Base-by-base conservation (phyloP, 2,113 vertebrate species). In the Hystrix cristata region DNA sequence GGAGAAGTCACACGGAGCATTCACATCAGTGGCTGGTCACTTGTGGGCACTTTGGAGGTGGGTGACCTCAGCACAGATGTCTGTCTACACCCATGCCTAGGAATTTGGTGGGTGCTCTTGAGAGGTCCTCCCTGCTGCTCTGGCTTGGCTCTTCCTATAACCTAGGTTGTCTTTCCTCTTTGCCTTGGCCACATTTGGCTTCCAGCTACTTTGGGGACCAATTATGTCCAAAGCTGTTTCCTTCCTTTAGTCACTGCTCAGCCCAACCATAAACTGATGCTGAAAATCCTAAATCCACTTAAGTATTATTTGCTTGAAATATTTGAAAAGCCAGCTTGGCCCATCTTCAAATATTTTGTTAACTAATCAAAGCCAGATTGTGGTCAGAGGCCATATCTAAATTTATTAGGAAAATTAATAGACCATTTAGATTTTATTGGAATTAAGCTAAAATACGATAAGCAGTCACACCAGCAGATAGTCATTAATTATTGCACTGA, bases 361-460 rank as follows among this genome's bases (percentile, higher is more conserved):
- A 98, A 98, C 98, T 99, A 98, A 99, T 99, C 98, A 98, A 98
- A 98, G 98, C 98, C 98, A 98, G 98, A 99, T 98, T 98, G 98
- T 27, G 97, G 98, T 98, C 97, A 97, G 97, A 95, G 98, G 97
- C 98, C 98, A 98, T 98, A 98, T 98, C 98, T 98, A 99, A 99
- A 98, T 99, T 98, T 99, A 98, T 99, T 99, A 98, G 98, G 98
- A 97, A 98, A 98, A 99, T 98, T 99, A 99, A 99, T 98, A 98
- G 98, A 98, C 98, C 98, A 97, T 99, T 98, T 98, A 98, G 98
- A 98, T 99, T 98, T 99, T 98, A 98, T 98, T 98, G 97, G 98
- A 98, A 98, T 98, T 98, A 98, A 98, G 96, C 97, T 98, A 98
- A 98, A 98, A 98, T 96, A 96, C 83, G 96, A 97, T 97, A 98